Conservation (phyloP, 2,888 invertebrate genomes). For the Trissolcus brochymenae region DNA sequence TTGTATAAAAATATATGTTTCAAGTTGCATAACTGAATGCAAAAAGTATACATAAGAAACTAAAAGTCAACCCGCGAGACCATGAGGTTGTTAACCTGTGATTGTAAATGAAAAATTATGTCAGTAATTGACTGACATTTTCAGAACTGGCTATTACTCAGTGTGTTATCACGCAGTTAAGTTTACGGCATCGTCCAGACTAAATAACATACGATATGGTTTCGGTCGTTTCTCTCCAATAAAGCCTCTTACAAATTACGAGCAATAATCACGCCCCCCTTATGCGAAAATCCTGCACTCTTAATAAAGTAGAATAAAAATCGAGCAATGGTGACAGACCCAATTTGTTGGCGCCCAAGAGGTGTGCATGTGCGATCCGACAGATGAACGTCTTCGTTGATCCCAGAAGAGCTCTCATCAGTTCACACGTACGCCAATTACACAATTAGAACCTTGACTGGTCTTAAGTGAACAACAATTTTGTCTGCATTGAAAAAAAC, state of each 20-base stretch:
- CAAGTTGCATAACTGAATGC: too few relatives aligned
- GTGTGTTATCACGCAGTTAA: slow-evolving; percentile 42
- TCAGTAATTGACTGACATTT: slow-evolving; percentile 32
- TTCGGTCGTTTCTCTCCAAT: slow-evolving; percentile 11
- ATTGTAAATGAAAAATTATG: slow-evolving; percentile 32
- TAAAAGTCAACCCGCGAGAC: neutral
- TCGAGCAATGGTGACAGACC: neutral
- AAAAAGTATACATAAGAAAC: slow-evolving; percentile 10
- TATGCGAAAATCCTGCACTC: slow-evolving; percentile 13
- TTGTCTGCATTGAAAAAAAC: slow-evolving; percentile 16
- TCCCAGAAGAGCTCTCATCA: too few relatives aligned
- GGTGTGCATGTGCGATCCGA: too few relatives aligned
- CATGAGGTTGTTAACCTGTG: slow-evolving; percentile 21
- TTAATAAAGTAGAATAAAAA: slow-evolving; percentile 32
- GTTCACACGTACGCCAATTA: slow-evolving; percentile 5
- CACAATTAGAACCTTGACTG: slow-evolving; percentile 37
- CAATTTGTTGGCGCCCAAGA: too few relatives aligned
- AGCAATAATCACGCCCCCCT: slow-evolving; percentile 45
- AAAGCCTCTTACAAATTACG: slow-evolving; percentile 36
- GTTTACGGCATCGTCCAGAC: slow-evolving; percentile 27
- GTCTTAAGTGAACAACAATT: slow-evolving; percentile 40
- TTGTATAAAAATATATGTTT: too few relatives aligned
- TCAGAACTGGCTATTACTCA: slow-evolving; percentile 28
- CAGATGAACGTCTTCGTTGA: slow-evolving; percentile 1
- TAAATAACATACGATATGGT: slow-evolving; percentile 31